Evolutionary conservation across 37 sponge, comb jelly and placozoan species (phyloP).

Genomic region (Cladorhizidae sp.): DNA sequence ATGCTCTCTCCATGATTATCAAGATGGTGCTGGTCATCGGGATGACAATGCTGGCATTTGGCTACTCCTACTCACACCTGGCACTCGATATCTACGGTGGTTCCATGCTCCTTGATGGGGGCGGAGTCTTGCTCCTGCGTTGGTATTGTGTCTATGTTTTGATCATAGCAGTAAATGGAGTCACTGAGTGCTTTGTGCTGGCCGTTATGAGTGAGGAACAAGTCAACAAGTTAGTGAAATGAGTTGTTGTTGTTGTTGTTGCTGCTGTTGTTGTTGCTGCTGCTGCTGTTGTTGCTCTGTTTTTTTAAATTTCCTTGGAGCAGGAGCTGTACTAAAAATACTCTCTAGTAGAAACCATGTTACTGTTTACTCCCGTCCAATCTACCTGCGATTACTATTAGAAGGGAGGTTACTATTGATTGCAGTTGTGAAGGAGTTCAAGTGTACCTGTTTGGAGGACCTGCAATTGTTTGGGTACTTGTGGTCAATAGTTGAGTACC

Average conservation of each 20-base stretch:
- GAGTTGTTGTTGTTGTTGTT: not conserved
- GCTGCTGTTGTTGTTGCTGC: not conserved
- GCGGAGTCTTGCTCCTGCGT: conserved; percentile 75
- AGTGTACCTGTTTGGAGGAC: too few species aligned
- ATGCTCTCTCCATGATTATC: conserved; percentile 73
- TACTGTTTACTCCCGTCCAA: too few species aligned
- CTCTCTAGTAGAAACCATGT: too few species aligned
- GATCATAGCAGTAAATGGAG: conserved; percentile 90
- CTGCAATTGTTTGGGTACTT: too few species aligned
- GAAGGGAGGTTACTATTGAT: too few species aligned
- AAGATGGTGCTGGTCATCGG: conserved; percentile 77
- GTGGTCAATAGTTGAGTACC: too few species aligned
- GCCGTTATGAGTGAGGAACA: conserved; percentile 89
- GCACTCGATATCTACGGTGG: conserved; percentile 94
- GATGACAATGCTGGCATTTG: conserved; percentile 77
- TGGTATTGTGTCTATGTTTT: conserved; percentile 91
- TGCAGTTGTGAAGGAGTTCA: too few species aligned
- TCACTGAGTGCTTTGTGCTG: conserved; percentile 94
- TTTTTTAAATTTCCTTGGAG: not conserved
- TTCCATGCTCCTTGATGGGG: conserved; percentile 43
- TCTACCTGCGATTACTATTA: too few species aligned
- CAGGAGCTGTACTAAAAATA: too few species aligned
- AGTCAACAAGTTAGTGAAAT: conserved; percentile 58
- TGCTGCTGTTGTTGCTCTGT: not conserved
- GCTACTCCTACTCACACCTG: conserved; percentile 87